These are phyloP conservation scores for Orestias chungarensis DNA, from an alignment of 2,797 vertebrate genomes.

Conservation along the genomic window DNA sequence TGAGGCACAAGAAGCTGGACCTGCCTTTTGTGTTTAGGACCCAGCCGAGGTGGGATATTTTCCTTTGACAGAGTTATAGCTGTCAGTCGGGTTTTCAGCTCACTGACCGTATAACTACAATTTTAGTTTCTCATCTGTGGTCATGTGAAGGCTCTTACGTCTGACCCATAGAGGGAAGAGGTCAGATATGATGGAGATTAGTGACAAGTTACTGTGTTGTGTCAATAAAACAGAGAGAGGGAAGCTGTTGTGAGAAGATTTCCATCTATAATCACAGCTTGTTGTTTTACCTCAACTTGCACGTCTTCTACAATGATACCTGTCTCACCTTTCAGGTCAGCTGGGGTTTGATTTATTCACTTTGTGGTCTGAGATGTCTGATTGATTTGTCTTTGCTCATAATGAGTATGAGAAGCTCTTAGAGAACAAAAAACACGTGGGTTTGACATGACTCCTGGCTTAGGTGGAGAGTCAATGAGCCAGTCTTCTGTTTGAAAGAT, in stretches of 20 bases:
- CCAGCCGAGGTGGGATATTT: slow-evolving; percentile 7
- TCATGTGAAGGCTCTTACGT: slow-evolving; percentile 61
- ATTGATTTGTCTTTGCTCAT: slow-evolving; percentile 42
- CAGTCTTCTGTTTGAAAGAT: slow-evolving; percentile 62
- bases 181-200: slow-evolving; percentile 70
- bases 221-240: slow-evolving; percentile 62
- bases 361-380: slow-evolving; percentile 27
- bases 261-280: slow-evolving; percentile 23
- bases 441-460: slow-evolving; percentile 17
- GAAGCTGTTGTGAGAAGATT: slow-evolving; percentile 34
- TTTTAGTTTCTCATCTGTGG: slow-evolving; percentile 46
- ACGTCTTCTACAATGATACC: slow-evolving; percentile 18
- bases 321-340: slow-evolving; percentile 29
- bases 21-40: slow-evolving; percentile 32
- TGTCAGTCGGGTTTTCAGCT: slow-evolving; percentile 19
- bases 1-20: slow-evolving; percentile 25
- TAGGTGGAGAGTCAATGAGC: slow-evolving; percentile 41
- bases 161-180: slow-evolving; percentile 44
- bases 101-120: slow-evolving; percentile 20
- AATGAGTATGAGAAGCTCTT: slow-evolving; percentile 39
- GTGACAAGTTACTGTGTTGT: slow-evolving; percentile 61
- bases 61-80: slow-evolving; percentile 45
- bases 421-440: background rate
- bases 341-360: slow-evolving; percentile 24
- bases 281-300: background rate